These are phyloP conservation scores for Heterodera carotae DNA, from an alignment of 1,140 invertebrate genomes.

Conservation along the genomic window DNA sequence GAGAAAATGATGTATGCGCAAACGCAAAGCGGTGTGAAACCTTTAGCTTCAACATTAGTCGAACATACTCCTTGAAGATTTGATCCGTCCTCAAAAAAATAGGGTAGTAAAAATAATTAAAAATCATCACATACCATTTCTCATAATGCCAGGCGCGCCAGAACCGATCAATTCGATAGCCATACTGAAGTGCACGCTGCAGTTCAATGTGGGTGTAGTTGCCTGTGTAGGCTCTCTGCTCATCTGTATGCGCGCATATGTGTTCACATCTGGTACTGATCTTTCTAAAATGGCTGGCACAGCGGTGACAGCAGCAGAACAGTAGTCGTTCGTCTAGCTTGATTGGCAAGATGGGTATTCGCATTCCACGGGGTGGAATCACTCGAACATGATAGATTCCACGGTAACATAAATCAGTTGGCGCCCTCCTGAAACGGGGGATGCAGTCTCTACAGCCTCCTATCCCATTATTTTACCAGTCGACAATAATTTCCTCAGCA, in stretches of 20 bases:
- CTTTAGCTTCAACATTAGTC: neutral
- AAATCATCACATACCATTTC: neutral
- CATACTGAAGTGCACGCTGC: neutral
- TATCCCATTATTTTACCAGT: neutral
- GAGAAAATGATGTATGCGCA: neutral
- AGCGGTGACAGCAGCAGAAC: neutral
- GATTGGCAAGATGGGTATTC: neutral
- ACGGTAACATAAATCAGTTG: neutral
- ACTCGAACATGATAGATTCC: constrained; percentile 1
- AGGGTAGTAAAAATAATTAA: too few species aligned
- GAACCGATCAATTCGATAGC: neutral
- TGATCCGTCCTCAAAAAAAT: neutral
- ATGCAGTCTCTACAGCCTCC: too few species aligned
- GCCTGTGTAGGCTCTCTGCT: neutral
- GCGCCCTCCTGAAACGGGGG: neutral
- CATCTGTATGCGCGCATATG: neutral
- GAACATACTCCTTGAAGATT: neutral
- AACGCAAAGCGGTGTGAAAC: neutral
- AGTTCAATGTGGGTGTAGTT: constrained; percentile 3
- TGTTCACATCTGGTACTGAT: neutral
- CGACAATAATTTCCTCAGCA: neutral
- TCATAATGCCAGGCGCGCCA: neutral
- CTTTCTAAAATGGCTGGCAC: neutral
- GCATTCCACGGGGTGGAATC: neutral
- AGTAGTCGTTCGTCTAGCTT: neutral